Evolutionary conservation across 2,888 invertebrate species (phyloP), one percentile per base, ranked within the genome.

Genomic region (Tineola bisselliella): DNA sequence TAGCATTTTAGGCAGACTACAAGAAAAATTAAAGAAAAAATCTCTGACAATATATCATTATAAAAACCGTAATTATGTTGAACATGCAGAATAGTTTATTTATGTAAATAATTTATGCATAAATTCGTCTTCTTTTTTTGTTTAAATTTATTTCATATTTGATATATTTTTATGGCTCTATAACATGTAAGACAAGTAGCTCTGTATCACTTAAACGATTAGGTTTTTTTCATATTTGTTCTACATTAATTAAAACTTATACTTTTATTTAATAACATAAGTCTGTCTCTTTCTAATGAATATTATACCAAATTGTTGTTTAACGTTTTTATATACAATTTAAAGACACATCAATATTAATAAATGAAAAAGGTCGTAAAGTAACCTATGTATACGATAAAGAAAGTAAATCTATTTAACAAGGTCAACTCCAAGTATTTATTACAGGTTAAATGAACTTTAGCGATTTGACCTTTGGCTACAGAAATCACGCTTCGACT

Each of bases 381-480:
- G 25, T 25, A 25, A 25, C 25, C 25, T 25, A 25, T 25, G 6
- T 25, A n/a, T 6, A 25, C 6, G 6, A 25, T 25, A 25, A 25
- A 25, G 25, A 25, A 25, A 38, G 38, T 38, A 38, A 38, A 38
- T 12, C 3, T 38, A 38, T 38, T 38, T 38, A 38, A 38, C 38
- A 38, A 38, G 38, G 38, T 38, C 48, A 15, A 48, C 15, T 15
- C 3, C 48, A 8, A 48, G 17, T 48, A 48, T 48, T 48, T 48
- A 6, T 48, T 48, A 48, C 48, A 48, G 10, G 48, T 48, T 15
- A 48, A 48, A 48, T 48, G 48, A 48, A 48, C 48, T 48, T 48
- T 48, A 48, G 48, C 48, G 48, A 48, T 13, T 15, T 13, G 48
- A 48, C 48, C 48, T 48, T 48, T 43, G 12, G 43, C 43, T 43